Evolutionary conservation across 2,888 invertebrate genomes (phyloP).

Genomic region (Prenolepis imparis): DNA sequence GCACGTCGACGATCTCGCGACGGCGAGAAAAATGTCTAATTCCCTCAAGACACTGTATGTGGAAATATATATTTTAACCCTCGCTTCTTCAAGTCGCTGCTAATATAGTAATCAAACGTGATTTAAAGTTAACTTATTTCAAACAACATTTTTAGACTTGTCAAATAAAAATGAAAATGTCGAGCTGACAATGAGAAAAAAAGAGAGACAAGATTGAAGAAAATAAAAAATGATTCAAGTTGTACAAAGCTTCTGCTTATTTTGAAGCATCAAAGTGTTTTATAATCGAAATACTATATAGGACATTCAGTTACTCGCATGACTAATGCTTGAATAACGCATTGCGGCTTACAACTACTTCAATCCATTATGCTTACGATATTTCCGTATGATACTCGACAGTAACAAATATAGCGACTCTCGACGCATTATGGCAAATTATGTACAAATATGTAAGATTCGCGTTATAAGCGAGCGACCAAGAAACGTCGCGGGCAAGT

Average conservation of each 20-base stretch:
- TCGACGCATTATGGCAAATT: constrained; percentile 43
- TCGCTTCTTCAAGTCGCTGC: background rate
- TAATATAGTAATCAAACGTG: background rate
- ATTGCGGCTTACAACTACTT: background rate
- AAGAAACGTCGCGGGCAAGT: constrained; percentile 18
- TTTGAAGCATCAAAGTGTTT: background rate
- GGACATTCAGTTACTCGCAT: background rate
- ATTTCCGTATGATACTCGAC: constrained; percentile 6
- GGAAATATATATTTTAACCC: background rate
- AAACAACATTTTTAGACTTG: background rate
- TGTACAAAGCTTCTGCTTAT: background rate
- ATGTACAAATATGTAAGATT: constrained; percentile 34
- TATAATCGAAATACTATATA: background rate
- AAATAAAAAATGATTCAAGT: background rate
- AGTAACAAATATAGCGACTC: constrained; percentile 35
- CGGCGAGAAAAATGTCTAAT: background rate
- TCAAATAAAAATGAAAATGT: background rate
- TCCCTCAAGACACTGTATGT: background rate
- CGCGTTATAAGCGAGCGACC: background rate
- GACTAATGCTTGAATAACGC: background rate
- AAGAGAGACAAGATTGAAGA: background rate
- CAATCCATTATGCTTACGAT: background rate
- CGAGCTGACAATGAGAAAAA: background rate
- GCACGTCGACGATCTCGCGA: constrained; percentile 8
- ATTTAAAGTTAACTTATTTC: background rate